phyloP scores from a whole-genome alignment of 30 jellyfish, hydroid and myxozoan genomes.

The Chrysaora quinquecirrha region DNA sequence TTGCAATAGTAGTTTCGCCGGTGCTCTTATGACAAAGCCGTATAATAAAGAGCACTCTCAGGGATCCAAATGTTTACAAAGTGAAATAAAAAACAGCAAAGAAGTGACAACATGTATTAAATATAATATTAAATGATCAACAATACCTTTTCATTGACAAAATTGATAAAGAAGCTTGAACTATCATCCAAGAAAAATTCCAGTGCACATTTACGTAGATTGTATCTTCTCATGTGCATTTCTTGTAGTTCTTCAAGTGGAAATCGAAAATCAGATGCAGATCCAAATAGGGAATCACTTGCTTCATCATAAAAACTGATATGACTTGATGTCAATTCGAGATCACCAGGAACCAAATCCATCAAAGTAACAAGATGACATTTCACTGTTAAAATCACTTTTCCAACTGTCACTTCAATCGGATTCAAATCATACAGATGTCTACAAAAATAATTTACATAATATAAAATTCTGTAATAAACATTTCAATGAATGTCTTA shows the following conservation, averaged over 20 bases:
- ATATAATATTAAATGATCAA: too few species aligned
- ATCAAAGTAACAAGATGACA: conserved; percentile 80
- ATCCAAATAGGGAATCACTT: conserved; percentile 72
- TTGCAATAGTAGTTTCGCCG: too few species aligned
- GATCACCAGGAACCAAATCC: conserved; percentile 82
- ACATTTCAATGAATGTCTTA: too few species aligned
- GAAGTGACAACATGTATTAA: too few species aligned
- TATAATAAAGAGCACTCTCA: too few species aligned
- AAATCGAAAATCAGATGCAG: conserved; percentile 78
- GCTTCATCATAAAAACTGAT: conserved; percentile 82
- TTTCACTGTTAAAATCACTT: conserved; percentile 25
- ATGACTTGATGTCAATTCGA: conserved; percentile 81
- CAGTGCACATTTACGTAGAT: conserved; percentile 82
- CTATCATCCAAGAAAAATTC: conserved; percentile 88
- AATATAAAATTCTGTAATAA: too few species aligned
- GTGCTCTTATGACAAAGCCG: too few species aligned
- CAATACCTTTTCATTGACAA: conserved; percentile 63
- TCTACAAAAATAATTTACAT: conserved; percentile 21
- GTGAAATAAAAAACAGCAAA: too few species aligned
- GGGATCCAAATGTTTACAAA: too few species aligned
- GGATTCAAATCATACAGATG: conserved; percentile 76
- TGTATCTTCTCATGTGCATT: conserved; percentile 80
- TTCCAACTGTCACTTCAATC: conserved; percentile 57
- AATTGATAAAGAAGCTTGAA: conserved; percentile 81
- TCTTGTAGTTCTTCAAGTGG: conserved; percentile 87